phyloP scores from a whole-genome alignment of 2,888 invertebrate species.

The Lathronympha strigana region DNA sequence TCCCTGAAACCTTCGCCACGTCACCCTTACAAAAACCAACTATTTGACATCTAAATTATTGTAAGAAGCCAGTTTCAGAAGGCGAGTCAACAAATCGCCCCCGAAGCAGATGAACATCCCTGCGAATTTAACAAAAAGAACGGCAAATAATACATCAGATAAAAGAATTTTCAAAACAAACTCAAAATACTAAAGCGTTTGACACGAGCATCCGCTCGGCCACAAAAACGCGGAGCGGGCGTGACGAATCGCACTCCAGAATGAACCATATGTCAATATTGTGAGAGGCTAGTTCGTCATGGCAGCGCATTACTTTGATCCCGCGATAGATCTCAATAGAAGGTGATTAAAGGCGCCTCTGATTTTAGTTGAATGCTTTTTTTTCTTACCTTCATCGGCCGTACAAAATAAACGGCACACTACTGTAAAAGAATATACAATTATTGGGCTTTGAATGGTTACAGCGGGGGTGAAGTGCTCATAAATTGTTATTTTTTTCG shows the following conservation, averaged over 20 bases:
- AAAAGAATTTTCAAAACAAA: conserved; percentile 85
- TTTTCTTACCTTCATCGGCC: conserved; percentile 78
- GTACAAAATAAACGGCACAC: conserved; percentile 80
- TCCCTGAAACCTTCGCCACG: conserved; percentile 76
- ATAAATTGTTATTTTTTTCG: conserved; percentile 79
- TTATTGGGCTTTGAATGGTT: conserved; percentile 83
- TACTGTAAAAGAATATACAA: conserved; percentile 85
- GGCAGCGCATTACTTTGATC: conserved; percentile 75
- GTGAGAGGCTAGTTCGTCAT: conserved; percentile 72
- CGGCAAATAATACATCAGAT: conserved; percentile 82
- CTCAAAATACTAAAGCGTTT: conserved; percentile 84
- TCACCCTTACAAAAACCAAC: conserved; percentile 71
- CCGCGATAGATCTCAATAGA: conserved; percentile 83
- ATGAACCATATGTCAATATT: conserved; percentile 73
- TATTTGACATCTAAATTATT: conserved; percentile 85
- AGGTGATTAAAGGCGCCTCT: conserved; percentile 84
- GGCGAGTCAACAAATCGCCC: conserved; percentile 73
- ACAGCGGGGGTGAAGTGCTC: conserved; percentile 83
- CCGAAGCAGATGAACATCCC: conserved; percentile 74
- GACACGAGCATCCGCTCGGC: conserved; percentile 83
- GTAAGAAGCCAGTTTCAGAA: conserved; percentile 67
- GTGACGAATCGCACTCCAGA: conserved; percentile 68
- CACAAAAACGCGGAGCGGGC: conserved; percentile 70
- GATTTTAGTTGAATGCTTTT: conserved; percentile 82
- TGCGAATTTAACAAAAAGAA: conserved; percentile 72